Evolutionary conservation across 2,113 vertebrate species (phyloP).

Genomic region (Tiliqua scincoides): DNA sequence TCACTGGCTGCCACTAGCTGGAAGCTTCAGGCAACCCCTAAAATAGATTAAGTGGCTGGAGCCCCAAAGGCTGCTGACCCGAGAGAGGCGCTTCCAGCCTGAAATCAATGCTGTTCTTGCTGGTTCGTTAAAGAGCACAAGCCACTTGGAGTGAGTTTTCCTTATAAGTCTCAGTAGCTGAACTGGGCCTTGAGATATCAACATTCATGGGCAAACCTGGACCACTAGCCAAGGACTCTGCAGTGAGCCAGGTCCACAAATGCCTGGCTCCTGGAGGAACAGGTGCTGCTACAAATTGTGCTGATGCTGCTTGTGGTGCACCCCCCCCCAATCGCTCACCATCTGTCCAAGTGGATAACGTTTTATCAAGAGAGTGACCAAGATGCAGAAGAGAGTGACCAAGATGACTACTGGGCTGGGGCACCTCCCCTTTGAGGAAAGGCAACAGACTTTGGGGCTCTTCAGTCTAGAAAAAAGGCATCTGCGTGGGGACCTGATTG

Average conservation of each 20-base stretch:
- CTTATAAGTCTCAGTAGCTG: not conserved
- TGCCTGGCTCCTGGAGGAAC: not conserved
- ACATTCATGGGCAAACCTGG: not conserved
- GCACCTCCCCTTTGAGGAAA: too few species aligned
- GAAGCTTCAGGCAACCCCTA: too few species aligned
- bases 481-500: too few species aligned
- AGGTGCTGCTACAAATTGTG: not conserved
- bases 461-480: too few species aligned
- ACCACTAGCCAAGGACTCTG: not conserved
- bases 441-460: too few species aligned
- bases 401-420: too few species aligned
- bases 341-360: too few species aligned
- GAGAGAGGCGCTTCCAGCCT: not conserved
- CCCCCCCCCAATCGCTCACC: too few species aligned
- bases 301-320: not conserved
- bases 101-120: too few species aligned
- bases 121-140: not conserved
- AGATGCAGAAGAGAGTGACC: too few species aligned
- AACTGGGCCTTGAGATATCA: not conserved
- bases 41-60: not conserved
- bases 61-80: not conserved
- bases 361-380: too few species aligned
- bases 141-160: not conserved
- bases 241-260: not conserved
- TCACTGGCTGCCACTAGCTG: too few species aligned